Evolutionary conservation across 2,797 vertebrate genomes (phyloP), one percentile per base, ranked within the genome.

Genomic region (Esox lucius): DNA sequence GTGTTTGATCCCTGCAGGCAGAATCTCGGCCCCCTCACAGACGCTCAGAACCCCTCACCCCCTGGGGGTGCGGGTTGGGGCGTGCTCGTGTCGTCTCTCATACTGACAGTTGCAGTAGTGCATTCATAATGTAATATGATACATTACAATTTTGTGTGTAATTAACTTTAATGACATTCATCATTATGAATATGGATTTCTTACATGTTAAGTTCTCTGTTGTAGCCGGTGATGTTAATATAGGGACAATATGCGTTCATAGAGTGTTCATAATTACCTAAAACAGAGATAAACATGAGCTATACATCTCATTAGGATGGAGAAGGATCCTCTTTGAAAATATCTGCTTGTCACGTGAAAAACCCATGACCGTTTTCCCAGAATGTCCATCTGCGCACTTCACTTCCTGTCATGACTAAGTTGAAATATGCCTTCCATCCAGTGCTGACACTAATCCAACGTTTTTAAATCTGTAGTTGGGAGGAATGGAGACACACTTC

Each of bases 101-200:
- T 68, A 69, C 84, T 86, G 84, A 80, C 83, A 87, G 86, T 86
- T 85, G 84, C 15, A 59, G 72, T 70, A 59, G 72, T 68, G 75
- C 77, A 81, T 88, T 81, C 84, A 75, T 82, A 84, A 82, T 85
- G 87, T 86, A 85, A 87, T 82, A 88, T 84, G 81, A 83, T n/a
- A 92, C 87, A 85, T 83, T 72, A 8, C 75, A 77, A 77, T 87
- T 85, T 86, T 81, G 89, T 89, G 85, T 88, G 84, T 84, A 87
- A 31, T 31, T 28, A 56, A 17, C 15, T 31, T 65, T 65, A 28
- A 65, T 65, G 62, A 65, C 62, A 61, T 61, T 31, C 28, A 31
- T 62, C 26, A 15, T 65, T 65, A 65, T 65, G 24, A 28, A 28
- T 65, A 65, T 65, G 26, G 5, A 65, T 16, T 65, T 8, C 15